Base-by-base conservation (phyloP, 2,797 vertebrate genomes). In the Delichon dasypus region DNA sequence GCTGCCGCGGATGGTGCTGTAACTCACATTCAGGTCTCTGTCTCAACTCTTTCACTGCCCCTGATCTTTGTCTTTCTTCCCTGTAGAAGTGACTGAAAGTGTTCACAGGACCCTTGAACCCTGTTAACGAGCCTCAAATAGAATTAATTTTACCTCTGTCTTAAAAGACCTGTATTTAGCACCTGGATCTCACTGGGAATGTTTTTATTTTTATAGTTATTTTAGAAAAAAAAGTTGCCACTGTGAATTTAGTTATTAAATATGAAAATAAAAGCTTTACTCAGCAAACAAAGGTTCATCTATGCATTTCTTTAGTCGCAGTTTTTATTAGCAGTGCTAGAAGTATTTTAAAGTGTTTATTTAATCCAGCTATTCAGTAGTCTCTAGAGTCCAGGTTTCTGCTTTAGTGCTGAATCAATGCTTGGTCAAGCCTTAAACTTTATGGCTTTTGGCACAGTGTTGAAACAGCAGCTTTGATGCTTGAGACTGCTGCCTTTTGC, bases 391-490 rank as follows among this genome's bases (percentile, higher is more conserved):
- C 85, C 94, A 92, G 79, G 89, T 96, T 97, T 96, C 94, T 93
- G 96, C 91, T 84, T 96, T 87, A 95, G 89, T 93, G 95, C 94
- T 97, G 96, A 94, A 92, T 96, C 93, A 95, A 95, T 96, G 97
- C 97, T 97, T 97, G 96, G 97, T 97, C 97, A 97, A 97, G 96
- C 97, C 91, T 98, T 97, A 95, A 97, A 96, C 96, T 97, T 97
- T 97, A 97, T 97, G 95, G 93, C 84, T 96, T 97, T 96, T 98
- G 97, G 98, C 97, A 96, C 83, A 18, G 58, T 40, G 80, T 55
- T 73, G 90, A 93, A 97, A 97, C 97, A 97, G 97, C 97, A 97
- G 97, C 78, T 86, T 96, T 97, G 95, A 91, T 85, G 89, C 82
- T 88, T 89, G 96, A 95, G 93, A 81, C 89, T 93, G 94, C 96